Percentiles rank a stretch among this genome's conserved stretches.
Conservation (phyloP, 1,140 invertebrate genomes). For the Bemisia tabaci region DNA sequence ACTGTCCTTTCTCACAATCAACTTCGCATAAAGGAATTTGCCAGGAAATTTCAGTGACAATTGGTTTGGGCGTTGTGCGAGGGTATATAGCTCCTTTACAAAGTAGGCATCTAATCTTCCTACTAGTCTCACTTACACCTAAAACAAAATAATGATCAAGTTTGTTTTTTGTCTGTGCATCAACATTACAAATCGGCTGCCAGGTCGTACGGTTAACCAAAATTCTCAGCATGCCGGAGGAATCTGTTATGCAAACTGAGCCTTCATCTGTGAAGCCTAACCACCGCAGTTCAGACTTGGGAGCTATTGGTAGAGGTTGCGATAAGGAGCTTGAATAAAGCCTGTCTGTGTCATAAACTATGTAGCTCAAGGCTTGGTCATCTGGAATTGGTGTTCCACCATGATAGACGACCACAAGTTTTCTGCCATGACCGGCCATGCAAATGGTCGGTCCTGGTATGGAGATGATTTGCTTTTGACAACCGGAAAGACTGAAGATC, state of each 20-base stretch:
- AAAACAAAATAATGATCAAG: constrained; percentile 68
- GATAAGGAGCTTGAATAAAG: constrained; percentile 1
- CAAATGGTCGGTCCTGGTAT: constrained; percentile 56
- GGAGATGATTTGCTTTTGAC: constrained; percentile 64
- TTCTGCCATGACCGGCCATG: constrained; percentile 49
- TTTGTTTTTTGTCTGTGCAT: constrained; percentile 40
- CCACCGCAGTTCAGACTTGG: constrained; percentile 58
- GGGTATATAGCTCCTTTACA: constrained; percentile 83
- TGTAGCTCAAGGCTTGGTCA: constrained; percentile 19
- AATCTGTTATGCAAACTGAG: constrained; percentile 52
- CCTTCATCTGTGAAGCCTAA: constrained; percentile 68
- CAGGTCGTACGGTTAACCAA: constrained; percentile 49
- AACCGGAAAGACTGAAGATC: constrained; percentile 70
- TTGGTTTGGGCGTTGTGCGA: constrained; percentile 67
- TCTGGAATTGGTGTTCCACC: constrained; percentile 32
- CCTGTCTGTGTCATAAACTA: constrained; percentile 13
- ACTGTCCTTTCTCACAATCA: constrained; percentile 60
- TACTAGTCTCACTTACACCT: constrained; percentile 55
- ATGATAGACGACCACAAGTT: constrained; percentile 67
- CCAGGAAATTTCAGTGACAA: constrained; percentile 52
- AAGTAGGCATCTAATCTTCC: constrained; percentile 62
- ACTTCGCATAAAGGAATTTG: constrained; percentile 69
- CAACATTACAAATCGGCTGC: constrained; percentile 63
- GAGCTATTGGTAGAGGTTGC: constrained; percentile 46
- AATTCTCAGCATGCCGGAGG: constrained; percentile 47